Percentiles rank a stretch among this genome's conserved stretches.
Evolutionary conservation across 2,888 invertebrate species (phyloP).

Genomic region (Ochropleura plecta): DNA sequence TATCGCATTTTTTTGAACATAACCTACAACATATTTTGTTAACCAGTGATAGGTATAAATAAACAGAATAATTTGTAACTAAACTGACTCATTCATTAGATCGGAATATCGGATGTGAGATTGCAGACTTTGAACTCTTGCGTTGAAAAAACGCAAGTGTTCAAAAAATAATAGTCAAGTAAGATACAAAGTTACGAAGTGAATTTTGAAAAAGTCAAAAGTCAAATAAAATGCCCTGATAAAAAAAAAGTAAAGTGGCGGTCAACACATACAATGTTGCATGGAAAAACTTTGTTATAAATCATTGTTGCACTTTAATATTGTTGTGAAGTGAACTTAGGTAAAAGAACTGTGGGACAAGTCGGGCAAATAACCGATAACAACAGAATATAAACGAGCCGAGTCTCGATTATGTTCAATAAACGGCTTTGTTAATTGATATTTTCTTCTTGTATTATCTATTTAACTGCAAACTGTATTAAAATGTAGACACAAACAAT

Average conservation of each 20-base stretch:
- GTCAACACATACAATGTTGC: constrained; percentile 12
- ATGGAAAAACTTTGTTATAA: constrained; percentile 39
- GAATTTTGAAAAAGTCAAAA: neutral
- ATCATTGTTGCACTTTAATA: constrained; percentile 46
- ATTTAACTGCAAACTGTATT: constrained; percentile 71
- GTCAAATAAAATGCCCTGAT: neutral
- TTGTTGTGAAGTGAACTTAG: constrained; percentile 69
- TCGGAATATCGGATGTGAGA: constrained; percentile 15
- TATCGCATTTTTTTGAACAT: neutral
- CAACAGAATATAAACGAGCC: constrained; percentile 81
- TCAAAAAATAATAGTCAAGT: neutral
- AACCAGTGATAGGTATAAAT: constrained; percentile 1
- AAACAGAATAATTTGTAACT: constrained; percentile 3
- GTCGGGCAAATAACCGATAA: constrained; percentile 84
- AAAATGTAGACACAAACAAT: constrained; percentile 71
- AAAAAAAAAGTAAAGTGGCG: neutral
- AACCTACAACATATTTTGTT: neutral
- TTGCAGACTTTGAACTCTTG: constrained; percentile 26
- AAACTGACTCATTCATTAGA: constrained; percentile 22
- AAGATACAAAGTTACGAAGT: neutral
- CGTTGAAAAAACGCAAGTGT: neutral
- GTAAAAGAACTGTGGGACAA: constrained; percentile 85
- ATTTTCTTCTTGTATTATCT: constrained; percentile 79
- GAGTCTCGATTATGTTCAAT: constrained; percentile 76
- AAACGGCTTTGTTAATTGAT: constrained; percentile 85